Conservation (phyloP, 2,113 vertebrate species). For the Rhinolophus ferrumequinum region DNA sequence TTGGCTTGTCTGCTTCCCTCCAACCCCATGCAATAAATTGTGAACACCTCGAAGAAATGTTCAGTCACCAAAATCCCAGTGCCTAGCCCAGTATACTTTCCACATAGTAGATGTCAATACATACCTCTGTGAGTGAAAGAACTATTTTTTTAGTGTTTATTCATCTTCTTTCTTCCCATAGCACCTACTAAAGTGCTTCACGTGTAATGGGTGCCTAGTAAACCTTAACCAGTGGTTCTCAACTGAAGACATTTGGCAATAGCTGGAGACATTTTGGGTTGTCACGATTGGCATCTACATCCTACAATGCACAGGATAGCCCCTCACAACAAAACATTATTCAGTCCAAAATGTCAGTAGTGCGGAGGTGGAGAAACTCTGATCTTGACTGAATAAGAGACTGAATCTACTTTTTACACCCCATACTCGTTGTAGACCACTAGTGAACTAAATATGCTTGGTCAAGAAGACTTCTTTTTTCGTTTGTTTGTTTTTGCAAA, state of each 20-base stretch:
- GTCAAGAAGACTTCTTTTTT: neutral
- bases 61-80: neutral
- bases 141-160: neutral
- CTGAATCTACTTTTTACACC: slow-evolving; percentile 9
- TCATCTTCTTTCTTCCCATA: neutral
- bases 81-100: neutral
- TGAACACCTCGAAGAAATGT: slow-evolving; percentile 18
- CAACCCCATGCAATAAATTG: neutral
- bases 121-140: neutral
- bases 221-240: slow-evolving; percentile 1
- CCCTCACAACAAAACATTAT: neutral
- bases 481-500: neutral
- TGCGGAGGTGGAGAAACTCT: neutral
- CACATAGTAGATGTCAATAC: neutral
- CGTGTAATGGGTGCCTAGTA: neutral
- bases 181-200: slow-evolving; percentile 2
- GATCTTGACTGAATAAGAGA: neutral
- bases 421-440: neutral
- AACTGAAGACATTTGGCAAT: neutral
- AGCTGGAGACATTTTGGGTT: slow-evolving; percentile 29
- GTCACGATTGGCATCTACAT: neutral
- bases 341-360: neutral
- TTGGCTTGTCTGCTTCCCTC: neutral
- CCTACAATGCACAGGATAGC: neutral
- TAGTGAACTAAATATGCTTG: slow-evolving; percentile 3